Evolutionary conservation across 2,113 vertebrate species (phyloP).

Genomic region (Rhea americana): DNA sequence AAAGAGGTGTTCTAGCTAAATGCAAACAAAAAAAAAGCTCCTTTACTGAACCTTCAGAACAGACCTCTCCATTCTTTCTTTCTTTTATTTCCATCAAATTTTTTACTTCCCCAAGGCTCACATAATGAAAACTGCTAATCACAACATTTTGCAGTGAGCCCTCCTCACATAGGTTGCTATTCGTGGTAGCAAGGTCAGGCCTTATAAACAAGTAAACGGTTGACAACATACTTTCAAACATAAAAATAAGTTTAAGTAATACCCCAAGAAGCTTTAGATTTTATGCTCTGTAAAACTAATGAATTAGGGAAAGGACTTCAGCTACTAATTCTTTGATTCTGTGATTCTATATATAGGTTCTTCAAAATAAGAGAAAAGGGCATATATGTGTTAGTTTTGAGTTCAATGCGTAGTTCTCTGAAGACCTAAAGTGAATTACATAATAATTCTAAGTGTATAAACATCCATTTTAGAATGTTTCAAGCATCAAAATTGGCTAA

Average conservation of each 20-base stretch:
- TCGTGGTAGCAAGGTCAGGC: background rate
- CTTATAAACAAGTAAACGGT: background rate
- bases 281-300: constrained; percentile 25
- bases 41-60: background rate
- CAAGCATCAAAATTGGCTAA: background rate
- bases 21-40: background rate
- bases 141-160: background rate
- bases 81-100: background rate
- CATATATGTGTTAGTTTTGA: constrained; percentile 41
- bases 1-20: background rate
- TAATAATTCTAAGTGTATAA: constrained; percentile 17
- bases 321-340: background rate
- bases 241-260: constrained; percentile 60
- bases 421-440: constrained; percentile 19
- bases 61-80: background rate
- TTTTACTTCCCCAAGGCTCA: background rate
- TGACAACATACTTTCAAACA: background rate
- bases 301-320: background rate
- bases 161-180: background rate
- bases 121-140: background rate
- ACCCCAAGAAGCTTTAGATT: constrained; percentile 44
- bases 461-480: constrained; percentile 40
- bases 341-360: constrained; percentile 1
- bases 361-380: constrained; percentile 10
- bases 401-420: constrained; percentile 47